phyloP scores from a whole-genome alignment of 1,140 invertebrate species.

The Cotesia glomerata region DNA sequence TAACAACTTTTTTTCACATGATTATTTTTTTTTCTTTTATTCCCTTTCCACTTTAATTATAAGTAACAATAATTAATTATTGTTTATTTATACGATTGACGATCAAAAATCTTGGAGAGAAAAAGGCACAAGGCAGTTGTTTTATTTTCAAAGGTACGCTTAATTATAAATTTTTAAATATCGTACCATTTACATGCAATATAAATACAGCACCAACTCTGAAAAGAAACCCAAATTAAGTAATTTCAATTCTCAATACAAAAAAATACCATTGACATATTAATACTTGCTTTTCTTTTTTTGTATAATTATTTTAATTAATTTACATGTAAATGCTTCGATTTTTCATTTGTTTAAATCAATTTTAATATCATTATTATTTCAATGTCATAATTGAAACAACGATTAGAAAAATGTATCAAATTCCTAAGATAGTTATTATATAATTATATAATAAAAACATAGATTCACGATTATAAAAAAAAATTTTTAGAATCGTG shows the following conservation, averaged over 20 bases:
- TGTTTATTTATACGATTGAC: conserved; percentile 9
- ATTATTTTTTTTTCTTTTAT: conserved; percentile 23
- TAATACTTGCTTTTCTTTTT: background rate
- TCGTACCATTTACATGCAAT: background rate
- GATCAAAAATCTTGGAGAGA: conserved; percentile 34
- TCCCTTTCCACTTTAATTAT: conserved; percentile 31
- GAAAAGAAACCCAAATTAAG: background rate
- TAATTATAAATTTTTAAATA: background rate
- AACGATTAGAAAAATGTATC: background rate
- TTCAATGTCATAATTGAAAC: background rate
- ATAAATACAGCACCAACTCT: background rate
- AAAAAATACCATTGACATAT: background rate
- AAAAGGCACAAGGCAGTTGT: conserved; percentile 52
- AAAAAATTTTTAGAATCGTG: background rate
- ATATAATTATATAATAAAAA: conserved; percentile 14
- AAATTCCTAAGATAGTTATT: conserved; percentile 15
- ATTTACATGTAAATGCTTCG: background rate
- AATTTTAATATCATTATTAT: too few species aligned
- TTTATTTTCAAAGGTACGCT: background rate
- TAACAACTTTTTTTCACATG: conserved; percentile 48
- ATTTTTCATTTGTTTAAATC: background rate
- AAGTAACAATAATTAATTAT: conserved; percentile 14
- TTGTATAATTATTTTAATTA: background rate
- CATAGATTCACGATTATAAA: background rate
- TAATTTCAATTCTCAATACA: background rate